Base-by-base conservation (phyloP, 2,797 vertebrate species). In the Anguilla marmorata region DNA sequence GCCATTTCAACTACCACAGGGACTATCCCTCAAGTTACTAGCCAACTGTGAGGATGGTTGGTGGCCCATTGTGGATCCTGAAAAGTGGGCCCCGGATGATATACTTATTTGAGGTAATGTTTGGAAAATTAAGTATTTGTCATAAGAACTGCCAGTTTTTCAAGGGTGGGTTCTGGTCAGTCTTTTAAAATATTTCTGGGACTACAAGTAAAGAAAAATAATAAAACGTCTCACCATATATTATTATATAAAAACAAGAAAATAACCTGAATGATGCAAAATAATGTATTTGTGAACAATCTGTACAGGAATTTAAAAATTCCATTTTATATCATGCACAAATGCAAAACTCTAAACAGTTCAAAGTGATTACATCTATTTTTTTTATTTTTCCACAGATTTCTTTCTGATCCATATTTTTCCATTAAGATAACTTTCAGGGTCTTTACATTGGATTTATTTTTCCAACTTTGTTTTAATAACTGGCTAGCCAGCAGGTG, bases 261-360 rank as follows among this genome's bases (percentile, higher is more conserved):
- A 72, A 30, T 11, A 85, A 56, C 16, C 0, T 56, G 8, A 52
- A 52, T 16, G n/a, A 11, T 58, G n/a, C 6, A 85, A 56, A 30
- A 9, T 16, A 85, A 30, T 16, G 50, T 7, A 85, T 58, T 58
- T 54, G 21, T 56, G 83, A 56, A 58, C 24, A 30, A 30, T 56
- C n/a, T 89, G n/a, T 60, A 86, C 76, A 72, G 83, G 19, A 63
- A 89, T 83, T 88, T 56, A 27, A 79, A 86, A 37, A 27, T 86
- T 45, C 80, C 63, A 58, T 63, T 48, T 79, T 1, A 60, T 79
- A 16, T 27, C 54, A 56, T 14, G 54, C 54, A 56, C 2, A 56
- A 12, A 16, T 2, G 11, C 54, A 56, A 11, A 80, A 79, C 16
- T 85, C 27, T 19, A 30, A 79, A 79, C 1, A 27, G 6, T 82